Percentiles rank a stretch among this genome's conserved stretches.
phyloP scores from a whole-genome alignment of 2,797 vertebrate species.

The Spondyliosoma cantharus region DNA sequence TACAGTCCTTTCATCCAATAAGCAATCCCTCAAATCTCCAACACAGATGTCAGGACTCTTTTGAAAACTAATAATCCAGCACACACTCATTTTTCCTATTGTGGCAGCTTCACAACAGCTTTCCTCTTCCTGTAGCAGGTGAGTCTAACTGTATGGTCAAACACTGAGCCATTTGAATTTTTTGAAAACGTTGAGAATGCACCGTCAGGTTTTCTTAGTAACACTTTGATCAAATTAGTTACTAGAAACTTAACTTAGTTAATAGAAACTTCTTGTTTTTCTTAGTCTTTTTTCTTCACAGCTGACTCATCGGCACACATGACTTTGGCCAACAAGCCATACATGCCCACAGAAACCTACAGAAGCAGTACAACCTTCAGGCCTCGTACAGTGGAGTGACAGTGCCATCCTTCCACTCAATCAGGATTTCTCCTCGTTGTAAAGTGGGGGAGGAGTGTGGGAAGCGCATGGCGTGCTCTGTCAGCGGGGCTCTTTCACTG shows the following conservation, averaged over 20 bases:
- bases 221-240: slow-evolving; percentile 1
- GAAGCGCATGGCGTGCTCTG: slow-evolving; percentile 76
- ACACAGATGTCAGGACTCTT: slow-evolving; percentile 10
- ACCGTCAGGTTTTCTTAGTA: background rate
- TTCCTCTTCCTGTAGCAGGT: slow-evolving; percentile 37
- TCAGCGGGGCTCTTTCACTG: slow-evolving; percentile 78
- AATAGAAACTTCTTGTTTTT: too few relatives aligned
- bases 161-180: slow-evolving; percentile 4
- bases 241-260: too few relatives aligned
- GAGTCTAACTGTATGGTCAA: background rate
- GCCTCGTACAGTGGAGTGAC: slow-evolving; percentile 88
- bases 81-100: slow-evolving; percentile 13
- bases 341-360: background rate
- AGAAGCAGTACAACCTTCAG: slow-evolving; percentile 29
- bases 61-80: slow-evolving; percentile 23
- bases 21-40: slow-evolving; percentile 21
- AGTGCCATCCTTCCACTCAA: slow-evolving; percentile 91
- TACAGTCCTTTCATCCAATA: slow-evolving; percentile 32
- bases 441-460: slow-evolving; percentile 81
- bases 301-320: background rate
- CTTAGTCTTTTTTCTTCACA: background rate
- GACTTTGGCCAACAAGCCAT: background rate
- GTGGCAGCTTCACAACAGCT: slow-evolving; percentile 23
- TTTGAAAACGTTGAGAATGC: slow-evolving; percentile 11
- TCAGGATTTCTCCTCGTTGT: slow-evolving; percentile 88